Evolutionary conservation across 1,140 invertebrate species (phyloP).

Genomic region (Drosophila neocordata): DNA sequence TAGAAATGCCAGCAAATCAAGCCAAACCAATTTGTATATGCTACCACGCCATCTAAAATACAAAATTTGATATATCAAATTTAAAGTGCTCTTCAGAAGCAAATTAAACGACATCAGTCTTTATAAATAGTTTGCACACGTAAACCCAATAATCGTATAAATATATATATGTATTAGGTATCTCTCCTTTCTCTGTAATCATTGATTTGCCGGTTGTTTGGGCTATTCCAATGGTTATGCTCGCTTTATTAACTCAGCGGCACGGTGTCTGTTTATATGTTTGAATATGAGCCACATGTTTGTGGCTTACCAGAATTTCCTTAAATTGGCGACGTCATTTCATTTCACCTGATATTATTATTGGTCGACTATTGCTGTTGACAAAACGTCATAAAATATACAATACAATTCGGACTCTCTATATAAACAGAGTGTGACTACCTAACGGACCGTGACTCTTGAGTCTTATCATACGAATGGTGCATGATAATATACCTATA

Average conservation of each 20-base stretch:
- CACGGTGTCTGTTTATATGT: conserved; percentile 38
- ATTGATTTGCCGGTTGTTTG: conserved; percentile 32
- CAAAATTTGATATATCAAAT: not conserved
- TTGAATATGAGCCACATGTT: not conserved
- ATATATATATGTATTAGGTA: conserved; percentile 15
- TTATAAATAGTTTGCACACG: conserved; percentile 52
- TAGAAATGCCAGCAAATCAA: conserved; percentile 95
- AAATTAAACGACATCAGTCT: conserved; percentile 31
- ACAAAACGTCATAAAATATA: conserved; percentile 60
- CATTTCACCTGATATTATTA: conserved; percentile 43
- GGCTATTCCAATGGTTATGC: conserved; percentile 17
- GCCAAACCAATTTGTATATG: conserved; percentile 98
- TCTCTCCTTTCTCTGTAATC: conserved; percentile 7
- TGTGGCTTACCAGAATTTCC: conserved; percentile 16
- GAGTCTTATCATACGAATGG: conserved; percentile 49
- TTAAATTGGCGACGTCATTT: conserved; percentile 46
- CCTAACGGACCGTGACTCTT: conserved; percentile 24
- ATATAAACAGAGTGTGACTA: conserved; percentile 28
- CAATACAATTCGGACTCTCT: conserved; percentile 4
- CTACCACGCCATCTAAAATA: conserved; percentile 95
- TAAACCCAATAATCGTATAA: conserved; percentile 39
- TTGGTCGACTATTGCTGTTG: conserved; percentile 13
- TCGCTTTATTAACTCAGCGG: conserved; percentile 27
- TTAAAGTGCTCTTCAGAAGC: not conserved
- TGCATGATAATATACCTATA: conserved; percentile 25